Evolutionary conservation across 2,797 vertebrate genomes (phyloP).

Genomic region (Esox lucius): DNA sequence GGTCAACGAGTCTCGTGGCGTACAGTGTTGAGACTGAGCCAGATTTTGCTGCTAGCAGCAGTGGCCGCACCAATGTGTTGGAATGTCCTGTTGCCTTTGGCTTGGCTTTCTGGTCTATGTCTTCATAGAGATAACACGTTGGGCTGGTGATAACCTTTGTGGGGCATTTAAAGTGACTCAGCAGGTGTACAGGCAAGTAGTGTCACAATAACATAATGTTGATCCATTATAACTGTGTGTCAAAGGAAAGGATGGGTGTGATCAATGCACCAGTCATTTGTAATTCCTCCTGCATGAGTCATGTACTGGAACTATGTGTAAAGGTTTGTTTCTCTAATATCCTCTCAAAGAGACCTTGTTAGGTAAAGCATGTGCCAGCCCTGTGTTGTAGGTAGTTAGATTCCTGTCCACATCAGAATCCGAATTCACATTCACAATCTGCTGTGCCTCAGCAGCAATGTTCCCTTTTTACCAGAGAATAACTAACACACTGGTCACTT

Average conservation of each 20-base stretch:
- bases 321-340: not conserved
- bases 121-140: not conserved
- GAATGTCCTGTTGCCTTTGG: not conserved
- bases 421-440: too few relatives aligned
- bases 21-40: not conserved
- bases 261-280: constrained; percentile 8
- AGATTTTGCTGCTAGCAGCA: not conserved
- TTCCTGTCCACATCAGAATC: not conserved
- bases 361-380: not conserved
- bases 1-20: not conserved
- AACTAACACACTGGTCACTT: too few relatives aligned
- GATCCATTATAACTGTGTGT: constrained; percentile 5
- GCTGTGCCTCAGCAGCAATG: not conserved
- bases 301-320: not conserved
- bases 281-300: constrained; percentile 4
- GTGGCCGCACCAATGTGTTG: not conserved
- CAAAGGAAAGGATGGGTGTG: not conserved
- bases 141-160: not conserved
- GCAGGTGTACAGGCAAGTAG: not conserved
- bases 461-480: not conserved
- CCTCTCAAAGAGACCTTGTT: not conserved
- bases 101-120: not conserved
- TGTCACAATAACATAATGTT: not conserved
- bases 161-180: not conserved
- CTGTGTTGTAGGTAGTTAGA: not conserved